phyloP scores from a whole-genome alignment of 2,797 vertebrate species.

The Malacoctenus gilli region DNA sequence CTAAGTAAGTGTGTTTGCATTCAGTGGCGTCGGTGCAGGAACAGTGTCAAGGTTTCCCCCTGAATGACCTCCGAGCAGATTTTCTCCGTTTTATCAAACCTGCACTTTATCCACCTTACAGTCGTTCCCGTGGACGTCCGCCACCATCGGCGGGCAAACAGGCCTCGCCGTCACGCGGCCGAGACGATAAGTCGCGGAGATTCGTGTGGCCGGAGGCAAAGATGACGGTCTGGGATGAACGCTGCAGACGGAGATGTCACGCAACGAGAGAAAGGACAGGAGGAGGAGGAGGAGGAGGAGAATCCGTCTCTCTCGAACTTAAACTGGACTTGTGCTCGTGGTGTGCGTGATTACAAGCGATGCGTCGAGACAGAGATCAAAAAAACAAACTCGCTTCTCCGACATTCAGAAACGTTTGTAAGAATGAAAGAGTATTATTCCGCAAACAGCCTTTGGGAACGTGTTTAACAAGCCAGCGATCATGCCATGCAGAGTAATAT shows the following conservation, averaged over 20 bases:
- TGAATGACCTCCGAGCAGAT: neutral
- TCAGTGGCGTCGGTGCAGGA: neutral
- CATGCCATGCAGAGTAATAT: slow-evolving; percentile 83
- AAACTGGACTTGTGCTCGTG: slow-evolving; percentile 44
- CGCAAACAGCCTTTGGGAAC: slow-evolving; percentile 60
- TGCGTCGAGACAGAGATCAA: slow-evolving; percentile 23
- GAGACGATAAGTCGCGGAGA: neutral
- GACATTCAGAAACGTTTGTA: slow-evolving; percentile 59
- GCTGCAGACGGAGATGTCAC: slow-evolving; percentile 23
- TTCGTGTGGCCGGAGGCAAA: slow-evolving; percentile 6
- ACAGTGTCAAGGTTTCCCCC: neutral
- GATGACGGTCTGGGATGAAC: slow-evolving; percentile 14
- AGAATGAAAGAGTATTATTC: slow-evolving; percentile 55
- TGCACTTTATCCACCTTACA: neutral
- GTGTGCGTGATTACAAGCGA: slow-evolving; percentile 34
- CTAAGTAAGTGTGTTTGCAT: too few relatives aligned
- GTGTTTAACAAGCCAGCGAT: slow-evolving; percentile 74
- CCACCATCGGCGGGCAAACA: neutral
- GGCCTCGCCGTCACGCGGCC: neutral
- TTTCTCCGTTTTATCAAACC: neutral
- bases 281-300: too few relatives aligned
- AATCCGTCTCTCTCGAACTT: slow-evolving; percentile 40
- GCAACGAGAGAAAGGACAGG: neutral
- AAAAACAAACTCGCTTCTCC: slow-evolving; percentile 31
- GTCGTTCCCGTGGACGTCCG: neutral